Percentiles rank a stretch among this genome's conserved stretches.
These are phyloP conservation scores for Cheilosia scutellata DNA, from an alignment of 2,888 invertebrate species.

Conservation along the genomic window DNA sequence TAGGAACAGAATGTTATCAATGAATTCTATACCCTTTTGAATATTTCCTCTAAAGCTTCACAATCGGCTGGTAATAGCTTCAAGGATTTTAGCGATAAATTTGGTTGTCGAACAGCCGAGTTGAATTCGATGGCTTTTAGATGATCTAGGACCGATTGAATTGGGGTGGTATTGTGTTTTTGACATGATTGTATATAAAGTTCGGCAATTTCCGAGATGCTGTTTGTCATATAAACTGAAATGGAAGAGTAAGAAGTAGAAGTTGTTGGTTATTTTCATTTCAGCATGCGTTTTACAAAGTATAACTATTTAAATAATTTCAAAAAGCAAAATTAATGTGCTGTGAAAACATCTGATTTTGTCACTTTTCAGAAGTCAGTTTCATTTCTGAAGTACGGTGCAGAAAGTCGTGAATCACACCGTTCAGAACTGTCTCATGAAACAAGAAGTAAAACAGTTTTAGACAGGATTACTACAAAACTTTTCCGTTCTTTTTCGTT, in stretches of 20 bases:
- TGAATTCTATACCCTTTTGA: constrained; percentile 86
- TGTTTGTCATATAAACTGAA: constrained; percentile 81
- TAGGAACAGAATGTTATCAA: not conserved
- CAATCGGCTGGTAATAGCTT: constrained; percentile 88
- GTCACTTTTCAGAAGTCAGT: too few species aligned
- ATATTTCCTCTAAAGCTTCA: constrained; percentile 93
- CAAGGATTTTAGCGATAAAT: constrained; percentile 86
- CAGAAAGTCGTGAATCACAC: too few species aligned
- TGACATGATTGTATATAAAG: constrained; percentile 90
- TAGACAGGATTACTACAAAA: too few species aligned
- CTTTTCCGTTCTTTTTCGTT: too few species aligned
- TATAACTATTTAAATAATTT: too few species aligned
- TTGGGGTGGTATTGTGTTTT: constrained; percentile 89
- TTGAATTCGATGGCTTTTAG: constrained; percentile 86
- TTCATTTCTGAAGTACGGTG: too few species aligned
- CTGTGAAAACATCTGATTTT: too few species aligned
- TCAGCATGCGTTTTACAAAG: too few species aligned
- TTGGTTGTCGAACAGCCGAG: constrained; percentile 85
- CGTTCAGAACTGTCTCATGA: too few species aligned
- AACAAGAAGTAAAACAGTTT: too few species aligned
- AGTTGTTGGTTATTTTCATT: not conserved
- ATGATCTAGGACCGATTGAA: constrained; percentile 89
- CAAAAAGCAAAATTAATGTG: too few species aligned
- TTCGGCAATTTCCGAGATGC: constrained; percentile 88
- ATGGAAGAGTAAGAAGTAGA: constrained; percentile 40